Conservation (phyloP, 2,888 invertebrate species). For the Timandra comae region DNA sequence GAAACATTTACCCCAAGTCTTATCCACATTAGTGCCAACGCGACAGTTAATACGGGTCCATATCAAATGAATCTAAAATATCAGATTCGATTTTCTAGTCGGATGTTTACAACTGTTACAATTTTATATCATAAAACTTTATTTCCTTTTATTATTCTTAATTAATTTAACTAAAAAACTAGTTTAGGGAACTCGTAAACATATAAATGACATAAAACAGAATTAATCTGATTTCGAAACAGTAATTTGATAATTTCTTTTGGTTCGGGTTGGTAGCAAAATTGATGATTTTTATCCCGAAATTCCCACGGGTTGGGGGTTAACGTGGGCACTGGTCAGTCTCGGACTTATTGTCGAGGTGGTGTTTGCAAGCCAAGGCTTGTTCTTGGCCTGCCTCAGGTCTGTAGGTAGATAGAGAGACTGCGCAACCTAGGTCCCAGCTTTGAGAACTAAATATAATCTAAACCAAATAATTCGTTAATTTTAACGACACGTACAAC, state of each 20-base stretch:
- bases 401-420: too few relatives aligned
- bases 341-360: too few relatives aligned
- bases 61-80: constrained; percentile 55
- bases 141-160: constrained; percentile 56
- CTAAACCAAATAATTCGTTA: too few relatives aligned
- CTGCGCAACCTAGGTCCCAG: too few relatives aligned
- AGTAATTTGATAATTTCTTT: constrained; percentile 4
- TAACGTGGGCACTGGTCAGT: too few relatives aligned
- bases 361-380: too few relatives aligned
- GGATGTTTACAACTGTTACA: constrained; percentile 70
- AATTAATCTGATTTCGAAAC: constrained; percentile 18
- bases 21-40: constrained; percentile 32
- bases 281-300: not conserved
- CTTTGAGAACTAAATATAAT: too few relatives aligned
- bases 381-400: too few relatives aligned
- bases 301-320: too few relatives aligned
- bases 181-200: constrained; percentile 29
- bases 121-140: constrained; percentile 64
- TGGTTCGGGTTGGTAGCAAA: not conserved
- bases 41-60: constrained; percentile 27
- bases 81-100: constrained; percentile 67
- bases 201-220: constrained; percentile 25
- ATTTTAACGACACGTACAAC: too few relatives aligned
- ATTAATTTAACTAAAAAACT: constrained; percentile 47
- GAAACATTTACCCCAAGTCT: constrained; percentile 4